Conservation (phyloP, 2,113 vertebrate genomes). For the Notarius lentiginosus region DNA sequence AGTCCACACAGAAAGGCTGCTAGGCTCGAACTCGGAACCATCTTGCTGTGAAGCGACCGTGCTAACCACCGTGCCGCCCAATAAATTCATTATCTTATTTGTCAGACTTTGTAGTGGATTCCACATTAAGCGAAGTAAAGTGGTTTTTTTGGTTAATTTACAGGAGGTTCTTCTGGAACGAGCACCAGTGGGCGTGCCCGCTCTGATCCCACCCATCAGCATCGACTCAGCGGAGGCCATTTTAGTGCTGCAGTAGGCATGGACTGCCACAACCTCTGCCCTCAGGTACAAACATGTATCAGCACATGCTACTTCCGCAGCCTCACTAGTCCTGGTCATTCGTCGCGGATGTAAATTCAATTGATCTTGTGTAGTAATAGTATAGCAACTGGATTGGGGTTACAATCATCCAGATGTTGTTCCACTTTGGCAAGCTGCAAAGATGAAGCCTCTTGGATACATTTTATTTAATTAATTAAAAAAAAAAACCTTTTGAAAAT, state of each 20-base stretch:
- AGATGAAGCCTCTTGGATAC: not conserved
- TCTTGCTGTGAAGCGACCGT: too few species aligned
- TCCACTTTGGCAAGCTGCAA: not conserved
- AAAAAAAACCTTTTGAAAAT: not conserved
- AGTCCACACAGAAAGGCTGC: too few species aligned
- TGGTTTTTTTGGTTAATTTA: not conserved
- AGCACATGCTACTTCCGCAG: not conserved
- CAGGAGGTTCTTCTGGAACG: slow-evolving; percentile 96
- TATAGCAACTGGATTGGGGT: not conserved
- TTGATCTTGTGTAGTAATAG: not conserved
- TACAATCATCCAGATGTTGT: not conserved
- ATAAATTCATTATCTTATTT: not conserved
- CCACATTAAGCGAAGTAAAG: slow-evolving; percentile 39
- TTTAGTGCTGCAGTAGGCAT: slow-evolving; percentile 91
- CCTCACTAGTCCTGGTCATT: not conserved
- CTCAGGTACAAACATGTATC: slow-evolving; percentile 78
- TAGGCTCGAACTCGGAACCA: too few species aligned
- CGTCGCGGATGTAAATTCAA: not conserved
- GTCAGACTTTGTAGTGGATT: not conserved
- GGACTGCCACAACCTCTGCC: slow-evolving; percentile 95
- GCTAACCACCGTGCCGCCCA: too few species aligned
- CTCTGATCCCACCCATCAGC: slow-evolving; percentile 97
- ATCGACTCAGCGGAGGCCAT: slow-evolving; percentile 94
- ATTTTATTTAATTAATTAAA: too few species aligned
- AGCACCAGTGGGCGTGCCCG: slow-evolving; percentile 95